phyloP scores from a whole-genome alignment of 2,888 invertebrate species.

The Drosophila aldrichi region DNA sequence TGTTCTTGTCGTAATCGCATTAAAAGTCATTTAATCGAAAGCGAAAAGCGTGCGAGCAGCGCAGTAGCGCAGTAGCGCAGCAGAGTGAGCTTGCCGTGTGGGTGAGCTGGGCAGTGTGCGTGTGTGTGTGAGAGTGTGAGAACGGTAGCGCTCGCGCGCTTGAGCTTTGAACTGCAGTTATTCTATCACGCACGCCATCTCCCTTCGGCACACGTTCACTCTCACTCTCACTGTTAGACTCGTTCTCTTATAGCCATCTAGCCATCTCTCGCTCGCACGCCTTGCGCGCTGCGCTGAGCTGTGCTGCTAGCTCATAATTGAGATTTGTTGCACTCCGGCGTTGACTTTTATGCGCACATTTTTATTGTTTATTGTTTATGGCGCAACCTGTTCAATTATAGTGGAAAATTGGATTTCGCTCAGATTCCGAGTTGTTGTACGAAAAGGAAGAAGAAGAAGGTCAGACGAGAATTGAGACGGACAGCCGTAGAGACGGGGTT shows the following conservation, averaged over 20 bases:
- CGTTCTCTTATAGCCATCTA: not conserved
- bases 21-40: slow-evolving; percentile 79
- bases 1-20: slow-evolving; percentile 68
- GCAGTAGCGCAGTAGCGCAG: slow-evolving; percentile 32
- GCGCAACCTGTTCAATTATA: slow-evolving; percentile 76
- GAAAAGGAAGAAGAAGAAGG: slow-evolving; percentile 9
- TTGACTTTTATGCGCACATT: slow-evolving; percentile 73
- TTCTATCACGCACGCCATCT: slow-evolving; percentile 5
- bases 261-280: slow-evolving; percentile 26
- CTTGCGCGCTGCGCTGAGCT: slow-evolving; percentile 27
- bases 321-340: slow-evolving; percentile 73
- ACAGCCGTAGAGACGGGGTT: not conserved
- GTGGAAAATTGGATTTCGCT: slow-evolving; percentile 72
- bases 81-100: slow-evolving; percentile 30
- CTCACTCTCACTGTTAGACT: not conserved
- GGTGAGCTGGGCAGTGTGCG: slow-evolving; percentile 1
- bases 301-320: slow-evolving; percentile 66
- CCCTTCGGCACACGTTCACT: slow-evolving; percentile 1
- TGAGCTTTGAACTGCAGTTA: slow-evolving; percentile 28
- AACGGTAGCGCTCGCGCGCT: slow-evolving; percentile 13
- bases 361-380: slow-evolving; percentile 65
- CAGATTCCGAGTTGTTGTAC: slow-evolving; percentile 9
- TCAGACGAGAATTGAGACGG: slow-evolving; percentile 23
- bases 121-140: slow-evolving; percentile 9
- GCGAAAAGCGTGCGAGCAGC: slow-evolving; percentile 37